Conservation (phyloP, 2,113 vertebrate species). For the Halichoerus grypus region DNA sequence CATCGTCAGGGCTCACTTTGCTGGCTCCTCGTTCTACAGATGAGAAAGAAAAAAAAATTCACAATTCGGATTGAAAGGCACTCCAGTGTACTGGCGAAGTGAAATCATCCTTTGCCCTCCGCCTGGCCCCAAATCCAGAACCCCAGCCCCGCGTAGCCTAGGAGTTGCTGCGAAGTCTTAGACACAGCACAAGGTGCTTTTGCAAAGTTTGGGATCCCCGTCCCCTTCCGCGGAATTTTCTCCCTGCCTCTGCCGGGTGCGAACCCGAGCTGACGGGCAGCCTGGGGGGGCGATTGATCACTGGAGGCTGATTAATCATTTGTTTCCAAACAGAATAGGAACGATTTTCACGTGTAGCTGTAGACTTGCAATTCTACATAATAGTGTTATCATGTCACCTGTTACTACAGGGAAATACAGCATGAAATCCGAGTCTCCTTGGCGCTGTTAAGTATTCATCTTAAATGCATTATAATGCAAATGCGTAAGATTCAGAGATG, state of each 20-base stretch:
- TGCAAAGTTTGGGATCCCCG: slow-evolving; percentile 88
- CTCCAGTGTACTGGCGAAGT: slow-evolving; percentile 49
- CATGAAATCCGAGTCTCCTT: slow-evolving; percentile 82
- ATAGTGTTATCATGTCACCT: slow-evolving; percentile 88
- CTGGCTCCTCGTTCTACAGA: slow-evolving; percentile 51
- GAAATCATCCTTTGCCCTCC: slow-evolving; percentile 60
- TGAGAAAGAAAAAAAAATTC: not conserved
- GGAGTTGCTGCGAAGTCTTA: slow-evolving; percentile 77
- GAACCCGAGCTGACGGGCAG: slow-evolving; percentile 83
- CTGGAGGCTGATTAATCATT: slow-evolving; percentile 88
- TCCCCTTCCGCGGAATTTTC: slow-evolving; percentile 85
- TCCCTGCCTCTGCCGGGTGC: slow-evolving; percentile 82
- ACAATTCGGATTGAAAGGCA: slow-evolving; percentile 48
- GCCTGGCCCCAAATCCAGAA: slow-evolving; percentile 52
- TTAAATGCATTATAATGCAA: slow-evolving; percentile 89
- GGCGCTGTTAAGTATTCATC: slow-evolving; percentile 83
- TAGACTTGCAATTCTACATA: slow-evolving; percentile 87
- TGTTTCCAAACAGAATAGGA: slow-evolving; percentile 88
- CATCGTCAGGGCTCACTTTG: slow-evolving; percentile 72
- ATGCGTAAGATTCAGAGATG: slow-evolving; percentile 83
- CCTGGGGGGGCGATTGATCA: slow-evolving; percentile 88
- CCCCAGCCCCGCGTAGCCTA: slow-evolving; percentile 37
- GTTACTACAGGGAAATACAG: slow-evolving; percentile 87
- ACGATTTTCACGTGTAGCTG: slow-evolving; percentile 87
- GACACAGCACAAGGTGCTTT: slow-evolving; percentile 73